Evolutionary conservation across 1,140 invertebrate genomes (phyloP), one percentile per base, ranked within the genome.

Genomic region (Zelostemma sp.): DNA sequence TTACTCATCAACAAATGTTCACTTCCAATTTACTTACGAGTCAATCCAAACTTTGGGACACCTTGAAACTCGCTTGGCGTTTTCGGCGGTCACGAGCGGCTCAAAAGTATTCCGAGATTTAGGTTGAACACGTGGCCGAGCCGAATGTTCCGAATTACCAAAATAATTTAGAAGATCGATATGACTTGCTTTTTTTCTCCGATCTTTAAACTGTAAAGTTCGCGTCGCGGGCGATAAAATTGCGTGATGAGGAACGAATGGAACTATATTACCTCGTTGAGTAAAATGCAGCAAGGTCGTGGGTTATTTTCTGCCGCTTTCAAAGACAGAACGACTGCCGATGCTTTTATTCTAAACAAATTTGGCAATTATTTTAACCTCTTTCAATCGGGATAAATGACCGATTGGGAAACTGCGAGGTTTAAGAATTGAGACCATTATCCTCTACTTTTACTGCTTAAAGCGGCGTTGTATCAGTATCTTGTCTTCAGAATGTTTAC

Each of bases 401-500:
- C 45, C 53, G 55, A 58, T 70, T 71, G 63, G 66, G 68, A 71
- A 66, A 66, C 50, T 28, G 43, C 8, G 53, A 59, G 50, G 63
- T 56, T 49, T 55, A 63, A 63, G 46, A 69, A 60, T 58, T 33
- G 40, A 31, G 48, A 62, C 43, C 57, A 58, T 62, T 25, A 25
- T 25, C 21, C 21, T 25, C 8, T 25, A 8, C 21, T 4, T 3
- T 25, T 25, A 8, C 21, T 4, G 21, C 21, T 25, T 25, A 25
- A 25, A 25, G 8, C 3, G 21, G 21, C 8, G 3, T 8, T 8
- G 8, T 8, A 8, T 8, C 21, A 25, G 21, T 25, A 25, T 25
- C 3, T 25, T 8, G 3, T 8, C 3, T 25, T 25, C 21, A 25
- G 21, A 25, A 25, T 25, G 21, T 25, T 25, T 25, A 8, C 21